A percentile compares a stretch with the other conserved stretches of the same genome.
These are phyloP conservation scores for Callipepla squamata DNA, from an alignment of 2,113 vertebrate species.

Conservation along the genomic window DNA sequence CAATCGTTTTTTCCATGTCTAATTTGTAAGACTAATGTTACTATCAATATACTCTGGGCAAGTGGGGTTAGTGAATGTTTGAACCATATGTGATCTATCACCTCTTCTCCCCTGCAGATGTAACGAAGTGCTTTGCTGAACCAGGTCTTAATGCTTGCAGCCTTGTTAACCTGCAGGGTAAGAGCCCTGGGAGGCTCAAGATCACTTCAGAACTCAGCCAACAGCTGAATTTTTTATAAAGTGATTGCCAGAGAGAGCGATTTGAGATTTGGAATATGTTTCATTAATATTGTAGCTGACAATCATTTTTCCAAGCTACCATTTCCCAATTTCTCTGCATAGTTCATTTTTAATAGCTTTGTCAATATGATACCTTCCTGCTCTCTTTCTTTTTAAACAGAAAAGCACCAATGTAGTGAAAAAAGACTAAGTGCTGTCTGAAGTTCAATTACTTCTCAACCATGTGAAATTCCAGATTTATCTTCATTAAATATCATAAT, in stretches of 20 bases:
- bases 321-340: neutral
- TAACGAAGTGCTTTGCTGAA: neutral
- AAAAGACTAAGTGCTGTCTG: neutral
- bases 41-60: neutral
- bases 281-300: constrained; percentile 15
- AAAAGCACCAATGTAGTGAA: neutral
- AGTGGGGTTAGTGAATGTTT: neutral
- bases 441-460: neutral
- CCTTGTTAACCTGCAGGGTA: constrained; percentile 2
- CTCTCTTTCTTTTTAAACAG: neutral
- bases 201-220: neutral
- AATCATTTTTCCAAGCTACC: neutral
- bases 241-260: neutral
- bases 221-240: constrained; percentile 35
- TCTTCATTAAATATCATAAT: neutral
- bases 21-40: constrained; percentile 4
- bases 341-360: neutral
- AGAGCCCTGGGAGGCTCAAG: constrained; percentile 18
- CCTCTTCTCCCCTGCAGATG: neutral
- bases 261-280: neutral
- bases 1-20: neutral
- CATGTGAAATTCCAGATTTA: neutral
- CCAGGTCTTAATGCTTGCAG: neutral
- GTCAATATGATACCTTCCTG: neutral
- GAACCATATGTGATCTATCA: neutral